phyloP scores from a whole-genome alignment of 2,888 invertebrate species.

The Drosophila phalerata region DNA sequence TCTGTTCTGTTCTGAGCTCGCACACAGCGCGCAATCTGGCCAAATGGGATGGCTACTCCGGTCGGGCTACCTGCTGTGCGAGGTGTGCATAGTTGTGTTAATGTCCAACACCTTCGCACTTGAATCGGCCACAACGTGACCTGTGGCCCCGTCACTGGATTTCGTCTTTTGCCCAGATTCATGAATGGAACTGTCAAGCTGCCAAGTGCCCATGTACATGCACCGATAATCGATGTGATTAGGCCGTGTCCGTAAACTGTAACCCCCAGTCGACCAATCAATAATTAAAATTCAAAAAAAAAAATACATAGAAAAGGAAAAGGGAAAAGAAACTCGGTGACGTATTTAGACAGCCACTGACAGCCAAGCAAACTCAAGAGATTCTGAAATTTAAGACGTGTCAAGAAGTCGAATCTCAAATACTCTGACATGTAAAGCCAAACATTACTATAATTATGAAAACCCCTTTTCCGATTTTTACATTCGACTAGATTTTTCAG shows the following conservation, averaged over 20 bases:
- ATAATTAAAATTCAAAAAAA: constrained; percentile 56
- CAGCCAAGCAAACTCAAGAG: constrained; percentile 58
- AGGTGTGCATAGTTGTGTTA: constrained; percentile 75
- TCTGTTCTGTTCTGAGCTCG: constrained; percentile 7
- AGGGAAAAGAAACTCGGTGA: constrained; percentile 51
- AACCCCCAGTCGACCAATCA: constrained; percentile 68
- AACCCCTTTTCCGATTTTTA: no score
- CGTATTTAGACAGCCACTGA: constrained; percentile 77
- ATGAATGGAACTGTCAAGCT: constrained; percentile 59
- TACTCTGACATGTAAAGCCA: constrained; percentile 37
- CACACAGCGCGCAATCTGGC: constrained; percentile 35
- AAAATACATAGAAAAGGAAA: constrained; percentile 25
- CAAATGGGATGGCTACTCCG: constrained; percentile 7
- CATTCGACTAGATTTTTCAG: no score
- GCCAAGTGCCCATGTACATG: constrained; percentile 63
- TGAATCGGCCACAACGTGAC: constrained; percentile 75
- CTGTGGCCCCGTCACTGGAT: constrained; percentile 62
- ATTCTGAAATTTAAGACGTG: constrained; percentile 13
- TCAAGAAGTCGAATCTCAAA: constrained; percentile 6
- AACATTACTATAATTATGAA: no score
- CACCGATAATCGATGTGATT: constrained; percentile 79
- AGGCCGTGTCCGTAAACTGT: constrained; percentile 69
- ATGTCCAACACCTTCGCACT: constrained; percentile 77
- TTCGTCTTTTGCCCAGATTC: constrained; percentile 35
- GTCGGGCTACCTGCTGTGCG: constrained; percentile 65